Evolutionary conservation across 2,113 vertebrate species (phyloP).

Genomic region (Eidolon helvum): DNA sequence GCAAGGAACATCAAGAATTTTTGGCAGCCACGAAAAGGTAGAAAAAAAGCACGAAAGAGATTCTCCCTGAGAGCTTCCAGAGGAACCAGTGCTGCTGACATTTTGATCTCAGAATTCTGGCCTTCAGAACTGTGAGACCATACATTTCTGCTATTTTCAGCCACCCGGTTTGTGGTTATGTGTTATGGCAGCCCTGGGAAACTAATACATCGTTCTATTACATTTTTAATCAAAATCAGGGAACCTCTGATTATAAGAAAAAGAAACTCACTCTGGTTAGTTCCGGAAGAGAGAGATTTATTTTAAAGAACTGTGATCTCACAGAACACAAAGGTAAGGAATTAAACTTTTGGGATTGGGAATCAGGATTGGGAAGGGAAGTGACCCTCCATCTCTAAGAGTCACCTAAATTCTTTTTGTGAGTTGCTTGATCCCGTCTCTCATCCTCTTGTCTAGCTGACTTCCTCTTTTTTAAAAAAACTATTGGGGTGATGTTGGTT

Average conservation of each 20-base stretch:
- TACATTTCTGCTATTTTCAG: neutral
- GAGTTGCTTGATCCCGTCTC: neutral
- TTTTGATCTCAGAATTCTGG: neutral
- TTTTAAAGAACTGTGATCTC: neutral
- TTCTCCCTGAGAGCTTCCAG: neutral
- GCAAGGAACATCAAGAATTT: neutral
- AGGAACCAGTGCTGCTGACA: neutral
- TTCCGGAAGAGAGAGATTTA: neutral
- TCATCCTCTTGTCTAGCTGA: neutral
- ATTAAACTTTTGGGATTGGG: neutral
- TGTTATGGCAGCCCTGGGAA: neutral
- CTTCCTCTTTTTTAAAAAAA: neutral
- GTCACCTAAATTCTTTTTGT: neutral
- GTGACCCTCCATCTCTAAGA: neutral
- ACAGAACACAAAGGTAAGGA: neutral
- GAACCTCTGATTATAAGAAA: neutral
- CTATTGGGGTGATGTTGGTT: no score
- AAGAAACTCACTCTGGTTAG: neutral
- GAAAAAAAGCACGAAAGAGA: neutral
- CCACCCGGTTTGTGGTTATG: neutral
- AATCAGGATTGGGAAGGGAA: neutral
- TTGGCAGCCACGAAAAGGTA: neutral
- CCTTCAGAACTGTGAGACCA: neutral
- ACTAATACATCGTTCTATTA: neutral
- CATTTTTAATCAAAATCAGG: neutral